These are phyloP conservation scores for Notolabrus celidotus DNA, from an alignment of 2,797 vertebrate species.

Conservation along the genomic window DNA sequence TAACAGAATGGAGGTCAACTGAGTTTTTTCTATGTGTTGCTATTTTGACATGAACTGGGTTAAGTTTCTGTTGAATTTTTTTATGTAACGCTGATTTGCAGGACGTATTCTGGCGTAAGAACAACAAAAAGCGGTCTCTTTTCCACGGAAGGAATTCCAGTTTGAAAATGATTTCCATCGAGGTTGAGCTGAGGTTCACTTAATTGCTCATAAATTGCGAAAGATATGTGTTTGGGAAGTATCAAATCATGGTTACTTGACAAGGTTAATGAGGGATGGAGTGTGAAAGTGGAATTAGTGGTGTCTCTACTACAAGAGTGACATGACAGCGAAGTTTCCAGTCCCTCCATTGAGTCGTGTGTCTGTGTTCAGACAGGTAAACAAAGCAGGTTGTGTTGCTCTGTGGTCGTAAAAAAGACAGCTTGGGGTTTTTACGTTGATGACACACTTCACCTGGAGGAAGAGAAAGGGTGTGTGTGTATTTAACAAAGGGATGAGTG, in stretches of 20 bases:
- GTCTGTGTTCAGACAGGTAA: conserved; percentile 15
- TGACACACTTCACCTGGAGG: conserved; percentile 10
- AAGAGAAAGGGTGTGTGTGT: conserved; percentile 17
- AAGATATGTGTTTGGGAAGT: too few relatives aligned
- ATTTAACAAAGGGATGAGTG: conserved; percentile 16
- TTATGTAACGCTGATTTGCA: too few relatives aligned
- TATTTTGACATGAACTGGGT: too few relatives aligned
- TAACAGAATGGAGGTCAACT: too few relatives aligned
- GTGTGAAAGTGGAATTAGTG: not conserved
- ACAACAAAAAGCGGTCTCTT: too few relatives aligned
- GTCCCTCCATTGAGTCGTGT: conserved; percentile 1
- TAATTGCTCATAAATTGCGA: too few relatives aligned
- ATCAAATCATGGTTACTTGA: not conserved
- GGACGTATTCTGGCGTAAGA: too few relatives aligned
- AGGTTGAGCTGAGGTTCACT: too few relatives aligned
- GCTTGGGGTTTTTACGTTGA: conserved; percentile 15
- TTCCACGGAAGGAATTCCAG: too few relatives aligned
- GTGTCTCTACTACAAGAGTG: not conserved
- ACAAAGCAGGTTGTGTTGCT: conserved; percentile 20
- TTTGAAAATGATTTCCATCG: too few relatives aligned
- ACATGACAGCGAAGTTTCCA: not conserved
- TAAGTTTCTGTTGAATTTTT: too few relatives aligned
- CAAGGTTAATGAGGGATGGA: not conserved
- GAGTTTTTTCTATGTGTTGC: too few relatives aligned
- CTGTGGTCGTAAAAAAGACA: conserved; percentile 23